These are phyloP conservation scores for Syrista parreyssii DNA, from an alignment of 2,888 invertebrate genomes.

Conservation along the genomic window DNA sequence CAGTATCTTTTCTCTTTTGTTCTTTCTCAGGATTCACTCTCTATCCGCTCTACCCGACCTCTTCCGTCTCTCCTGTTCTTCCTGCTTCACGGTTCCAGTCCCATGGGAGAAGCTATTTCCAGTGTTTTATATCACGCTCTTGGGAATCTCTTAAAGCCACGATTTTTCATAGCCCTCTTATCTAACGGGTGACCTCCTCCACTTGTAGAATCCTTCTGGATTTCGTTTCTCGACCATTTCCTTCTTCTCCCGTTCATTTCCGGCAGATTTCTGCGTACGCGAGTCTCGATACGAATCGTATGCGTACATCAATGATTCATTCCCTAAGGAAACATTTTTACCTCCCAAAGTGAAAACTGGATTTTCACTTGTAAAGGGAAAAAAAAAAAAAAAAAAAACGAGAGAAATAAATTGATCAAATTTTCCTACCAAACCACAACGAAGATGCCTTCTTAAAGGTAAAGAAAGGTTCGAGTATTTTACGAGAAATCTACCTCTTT, in stretches of 20 bases:
- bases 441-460: too few species aligned
- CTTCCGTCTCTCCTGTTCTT: slow-evolving; percentile 4
- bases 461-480: too few species aligned
- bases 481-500: too few species aligned
- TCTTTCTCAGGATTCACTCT: slow-evolving; percentile 3
- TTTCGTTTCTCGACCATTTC: slow-evolving; percentile 2
- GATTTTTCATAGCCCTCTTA: slow-evolving; percentile 41
- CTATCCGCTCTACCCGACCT: not conserved
- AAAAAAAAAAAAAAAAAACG: not conserved
- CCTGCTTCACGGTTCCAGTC: not conserved
- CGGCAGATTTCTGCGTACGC: not conserved
- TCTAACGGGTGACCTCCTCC: slow-evolving; percentile 13
- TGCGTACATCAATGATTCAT: not conserved
- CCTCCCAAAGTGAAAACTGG: not conserved
- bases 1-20: not conserved
- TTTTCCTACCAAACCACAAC: too few species aligned
- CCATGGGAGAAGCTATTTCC: slow-evolving; percentile 34
- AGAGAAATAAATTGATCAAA: not conserved
- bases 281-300: not conserved
- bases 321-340: not conserved
- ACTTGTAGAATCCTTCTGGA: not conserved
- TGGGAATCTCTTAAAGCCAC: slow-evolving; percentile 40
- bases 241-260: slow-evolving; percentile 7
- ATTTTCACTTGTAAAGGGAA: not conserved
- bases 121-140: slow-evolving; percentile 43